Conservation (phyloP, 2,888 invertebrate genomes). For the Sphecodes monilicornis region DNA sequence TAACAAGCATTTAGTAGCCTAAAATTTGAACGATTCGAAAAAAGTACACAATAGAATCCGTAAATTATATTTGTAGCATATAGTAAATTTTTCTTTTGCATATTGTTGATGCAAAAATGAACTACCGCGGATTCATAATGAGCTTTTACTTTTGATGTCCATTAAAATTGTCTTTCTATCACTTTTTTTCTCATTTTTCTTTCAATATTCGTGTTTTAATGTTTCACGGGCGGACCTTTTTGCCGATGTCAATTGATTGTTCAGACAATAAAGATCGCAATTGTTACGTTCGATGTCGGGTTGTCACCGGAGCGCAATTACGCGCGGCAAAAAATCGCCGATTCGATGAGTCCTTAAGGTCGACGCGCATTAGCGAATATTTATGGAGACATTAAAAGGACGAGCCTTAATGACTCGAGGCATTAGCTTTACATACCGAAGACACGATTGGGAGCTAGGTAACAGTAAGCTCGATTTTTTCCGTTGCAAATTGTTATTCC, state of each 20-base stretch:
- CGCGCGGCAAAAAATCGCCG: constrained; percentile 1
- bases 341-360: constrained; percentile 42
- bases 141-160: no score
- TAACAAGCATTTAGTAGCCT: no score
- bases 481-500: constrained; percentile 21
- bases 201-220: no score
- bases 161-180: no score
- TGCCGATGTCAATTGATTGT: no score
- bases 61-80: no score
- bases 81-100: no score
- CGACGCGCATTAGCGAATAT: constrained; percentile 49
- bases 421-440: constrained; percentile 51
- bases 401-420: constrained; percentile 47
- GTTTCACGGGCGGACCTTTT: neutral
- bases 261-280: neutral
- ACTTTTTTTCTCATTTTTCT: no score
- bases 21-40: no score
- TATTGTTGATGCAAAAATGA: no score
- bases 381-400: constrained; percentile 54
- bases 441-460: constrained; percentile 19
- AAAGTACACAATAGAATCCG: no score
- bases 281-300: neutral
- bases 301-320: constrained; percentile 15
- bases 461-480: constrained; percentile 28
- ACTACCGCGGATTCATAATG: no score